These are phyloP conservation scores for Sebastes iracundus DNA, from an alignment of 2,797 vertebrate species.

Conservation along the genomic window DNA sequence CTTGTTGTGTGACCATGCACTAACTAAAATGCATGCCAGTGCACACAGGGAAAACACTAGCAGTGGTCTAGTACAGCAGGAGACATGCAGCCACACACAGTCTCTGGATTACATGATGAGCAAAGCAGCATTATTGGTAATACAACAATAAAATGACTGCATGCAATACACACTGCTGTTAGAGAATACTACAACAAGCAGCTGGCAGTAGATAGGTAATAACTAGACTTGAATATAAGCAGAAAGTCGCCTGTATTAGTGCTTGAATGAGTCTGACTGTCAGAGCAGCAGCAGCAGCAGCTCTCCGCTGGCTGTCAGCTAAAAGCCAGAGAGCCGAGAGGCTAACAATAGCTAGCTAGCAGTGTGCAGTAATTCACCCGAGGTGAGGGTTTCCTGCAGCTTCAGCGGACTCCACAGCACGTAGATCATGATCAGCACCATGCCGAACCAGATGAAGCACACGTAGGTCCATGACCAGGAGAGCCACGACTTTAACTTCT, in stretches of 20 bases:
- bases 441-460: constrained; percentile 87
- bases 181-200: background rate
- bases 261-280: constrained; percentile 43
- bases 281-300: constrained; percentile 36
- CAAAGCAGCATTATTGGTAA: background rate
- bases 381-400: constrained; percentile 90
- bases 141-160: background rate
- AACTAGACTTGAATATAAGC: background rate
- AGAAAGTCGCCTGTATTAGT: background rate
- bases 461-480: constrained; percentile 90
- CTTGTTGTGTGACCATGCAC: background rate
- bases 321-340: constrained; percentile 37
- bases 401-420: constrained; percentile 92
- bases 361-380: constrained; percentile 83
- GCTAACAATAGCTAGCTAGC: constrained; percentile 78
- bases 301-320: constrained; percentile 45
- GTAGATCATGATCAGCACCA: constrained; percentile 90
- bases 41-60: background rate
- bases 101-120: background rate
- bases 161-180: background rate
- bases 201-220: background rate
- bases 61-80: background rate
- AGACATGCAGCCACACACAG: background rate
- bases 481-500: constrained; percentile 87
- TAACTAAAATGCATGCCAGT: background rate